Base-by-base conservation (phyloP, 1,140 invertebrate species). In the Dinoponera quadriceps region DNA sequence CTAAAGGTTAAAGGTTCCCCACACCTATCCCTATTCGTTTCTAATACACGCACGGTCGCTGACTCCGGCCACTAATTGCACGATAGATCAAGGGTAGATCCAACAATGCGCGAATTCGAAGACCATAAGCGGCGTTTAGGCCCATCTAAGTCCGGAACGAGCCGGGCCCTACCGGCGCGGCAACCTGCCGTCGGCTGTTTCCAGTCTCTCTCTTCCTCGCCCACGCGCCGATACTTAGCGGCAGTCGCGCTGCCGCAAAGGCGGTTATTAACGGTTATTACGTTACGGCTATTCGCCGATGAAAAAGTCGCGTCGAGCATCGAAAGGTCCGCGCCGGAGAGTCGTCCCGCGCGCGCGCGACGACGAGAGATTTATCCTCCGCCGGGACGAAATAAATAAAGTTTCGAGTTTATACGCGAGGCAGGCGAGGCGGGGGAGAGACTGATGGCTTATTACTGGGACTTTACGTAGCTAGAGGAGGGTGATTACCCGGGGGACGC, bases 261-360 rank as follows among this genome's bases (percentile, higher is more conserved):
- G 72, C 85, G 89, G 80, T 89, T 90, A 90, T 90, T 90, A 90
- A 90, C 89, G 86, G 86, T 90, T 90, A 89, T 90, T 90, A 87
- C 86, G 82, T 85, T 88, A 78, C 68, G 73, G 81, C 77, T 81
- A 74, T 85, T 89, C 60, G 25, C 18, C 81, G 82, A 89, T 88
- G 82, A 86, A 86, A 90, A 86, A 84, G 38, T 44, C 57, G 63
- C 66, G 57, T 38, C 75, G 63, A 33, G 55, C 49, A 77, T 86
- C 80, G 55, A 65, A 78, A 29, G 69, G 65, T 44, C 69, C 78
- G 73, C 48, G 62, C 54, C n/a, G n/a, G n/a, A n/a, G 78, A 48
- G 57, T 71, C 83, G 83, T 86, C 84, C 71, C 73, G 27, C 57
- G 59, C 44, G 60, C 18, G 60, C 74, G 33, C 75, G 65, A 66